Base-by-base conservation (phyloP, 1,140 invertebrate genomes). In the Polyergus mexicanus region DNA sequence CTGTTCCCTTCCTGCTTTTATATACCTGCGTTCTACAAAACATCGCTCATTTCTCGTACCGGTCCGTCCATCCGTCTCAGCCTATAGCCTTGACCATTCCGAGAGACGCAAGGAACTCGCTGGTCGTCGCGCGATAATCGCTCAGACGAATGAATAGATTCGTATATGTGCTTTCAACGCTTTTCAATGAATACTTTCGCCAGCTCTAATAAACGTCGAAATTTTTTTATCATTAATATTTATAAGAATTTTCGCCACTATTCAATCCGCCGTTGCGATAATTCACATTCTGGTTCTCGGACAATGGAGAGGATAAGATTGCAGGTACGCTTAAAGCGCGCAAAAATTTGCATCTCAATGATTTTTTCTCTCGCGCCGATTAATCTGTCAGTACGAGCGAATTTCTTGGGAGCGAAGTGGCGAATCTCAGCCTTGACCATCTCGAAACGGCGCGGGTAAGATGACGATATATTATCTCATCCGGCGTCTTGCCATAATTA, bases 21-120 rank as follows among this genome's bases (percentile, higher is more conserved):
- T 87, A 87, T 88, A 88, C 87, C 87, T 87, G 77, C 54, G 51
- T 32, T 13, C 54, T 78, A 83, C 54, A 35, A 75, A 69, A 56
- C 76, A 71, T 86, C 51, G 51, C 66, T 66, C 80, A 83, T 88
- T 88, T 63, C 84, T 68, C 86, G 35, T 13, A 58, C 47, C 71
- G 16, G 68, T 35, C 0, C 41, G 51, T 44, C 65, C 38, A 35
- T 71, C 11, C 69, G n/a, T 68, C 44, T 41, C 32, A 60, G 54
- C 1, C 47, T 38, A 10, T 54, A 68, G 51, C 86, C 75, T 88
- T 74, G 75, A 41, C 60, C 66, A 86, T 74, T 54, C 25, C 54
- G 54, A 60, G 51, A 19, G 6, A 19, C 56, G 2, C n/a, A 56
- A 8, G 44, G 25, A 32, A 69, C 44, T 19, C 76, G 76, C 32